A percentile compares a stretch with the other conserved stretches of the same genome.
Evolutionary conservation across 2,888 invertebrate species (phyloP).

Genomic region (Itoplectis maculator): DNA sequence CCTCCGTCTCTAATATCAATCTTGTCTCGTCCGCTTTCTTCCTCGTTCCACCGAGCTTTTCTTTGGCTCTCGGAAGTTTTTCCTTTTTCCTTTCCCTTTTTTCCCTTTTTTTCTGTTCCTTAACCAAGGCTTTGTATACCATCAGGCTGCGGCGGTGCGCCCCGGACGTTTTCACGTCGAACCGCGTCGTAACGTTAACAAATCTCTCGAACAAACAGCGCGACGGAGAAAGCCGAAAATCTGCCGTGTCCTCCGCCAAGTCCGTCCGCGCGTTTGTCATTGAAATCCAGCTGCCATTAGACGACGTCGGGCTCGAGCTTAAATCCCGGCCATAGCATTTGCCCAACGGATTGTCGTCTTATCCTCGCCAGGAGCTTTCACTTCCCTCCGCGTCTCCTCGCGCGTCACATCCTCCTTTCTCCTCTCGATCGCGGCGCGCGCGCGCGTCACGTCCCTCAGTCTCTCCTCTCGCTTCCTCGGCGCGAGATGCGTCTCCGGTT

Average conservation of each 20-base stretch:
- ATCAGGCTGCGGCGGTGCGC: constrained; percentile 21
- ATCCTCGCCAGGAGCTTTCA: constrained; percentile 70
- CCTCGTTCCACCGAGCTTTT: constrained; percentile 15
- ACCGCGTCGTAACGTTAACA: constrained; percentile 39
- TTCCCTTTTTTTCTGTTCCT: too few relatives aligned
- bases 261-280: constrained; percentile 77
- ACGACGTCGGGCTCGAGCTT: constrained; percentile 74
- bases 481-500: constrained; percentile 25
- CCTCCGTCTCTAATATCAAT: constrained; percentile 30
- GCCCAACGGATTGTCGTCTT: constrained; percentile 82
- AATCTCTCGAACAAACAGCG: constrained; percentile 63
- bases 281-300: constrained; percentile 80
- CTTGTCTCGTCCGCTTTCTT: constrained; percentile 24
- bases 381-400: constrained; percentile 53
- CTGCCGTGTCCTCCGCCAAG: constrained; percentile 31
- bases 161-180: constrained; percentile 7
- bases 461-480: too few relatives aligned
- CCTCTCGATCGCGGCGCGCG: constrained; percentile 1
- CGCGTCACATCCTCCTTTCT: constrained; percentile 11
- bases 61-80: constrained; percentile 30
- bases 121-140: constrained; percentile 49
- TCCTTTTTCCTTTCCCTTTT: constrained; percentile 8
- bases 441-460: not conserved
- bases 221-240: constrained; percentile 26
- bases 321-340: constrained; percentile 79